Evolutionary conservation across 2,888 invertebrate species (phyloP).

Genomic region (Drosophila mimica): DNA sequence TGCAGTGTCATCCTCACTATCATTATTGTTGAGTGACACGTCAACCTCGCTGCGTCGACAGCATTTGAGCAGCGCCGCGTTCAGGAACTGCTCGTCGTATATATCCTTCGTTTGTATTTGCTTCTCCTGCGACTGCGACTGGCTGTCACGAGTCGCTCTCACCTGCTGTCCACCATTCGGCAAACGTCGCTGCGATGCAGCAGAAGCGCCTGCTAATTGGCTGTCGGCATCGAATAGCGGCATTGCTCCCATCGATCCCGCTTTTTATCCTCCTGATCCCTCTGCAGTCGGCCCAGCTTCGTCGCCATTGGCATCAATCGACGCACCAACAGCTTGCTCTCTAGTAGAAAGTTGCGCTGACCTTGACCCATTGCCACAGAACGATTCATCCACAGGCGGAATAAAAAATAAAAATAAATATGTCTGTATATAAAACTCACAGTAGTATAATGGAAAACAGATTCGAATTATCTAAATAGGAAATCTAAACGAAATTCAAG

Average conservation of each 20-base stretch:
- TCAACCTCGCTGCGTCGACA: conserved; percentile 53
- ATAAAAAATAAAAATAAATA: background rate
- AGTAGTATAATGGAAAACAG: background rate
- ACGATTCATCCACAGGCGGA: background rate
- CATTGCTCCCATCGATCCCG: background rate
- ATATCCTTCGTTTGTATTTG: conserved; percentile 66
- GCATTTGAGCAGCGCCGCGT: conserved; percentile 58
- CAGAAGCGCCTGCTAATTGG: conserved; percentile 38
- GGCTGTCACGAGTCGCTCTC: background rate
- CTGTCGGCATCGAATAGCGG: conserved; percentile 45
- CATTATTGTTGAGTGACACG: conserved; percentile 22
- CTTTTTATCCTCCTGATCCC: background rate
- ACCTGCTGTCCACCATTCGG: conserved; percentile 8
- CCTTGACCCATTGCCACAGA: background rate
- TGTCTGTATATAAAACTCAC: background rate
- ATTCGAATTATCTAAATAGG: background rate
- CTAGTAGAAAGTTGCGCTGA: conserved; percentile 58
- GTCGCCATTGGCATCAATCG: conserved; percentile 12
- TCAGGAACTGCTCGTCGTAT: conserved; percentile 58
- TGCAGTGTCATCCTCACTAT: background rate
- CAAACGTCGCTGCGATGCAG: conserved; percentile 24
- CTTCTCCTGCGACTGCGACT: conserved; percentile 45
- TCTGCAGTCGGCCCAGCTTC: conserved; percentile 7
- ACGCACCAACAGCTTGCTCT: conserved; percentile 50
- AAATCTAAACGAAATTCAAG: background rate